Conservation (phyloP, 1,140 invertebrate species). For the Rhagoletis pomonella region DNA sequence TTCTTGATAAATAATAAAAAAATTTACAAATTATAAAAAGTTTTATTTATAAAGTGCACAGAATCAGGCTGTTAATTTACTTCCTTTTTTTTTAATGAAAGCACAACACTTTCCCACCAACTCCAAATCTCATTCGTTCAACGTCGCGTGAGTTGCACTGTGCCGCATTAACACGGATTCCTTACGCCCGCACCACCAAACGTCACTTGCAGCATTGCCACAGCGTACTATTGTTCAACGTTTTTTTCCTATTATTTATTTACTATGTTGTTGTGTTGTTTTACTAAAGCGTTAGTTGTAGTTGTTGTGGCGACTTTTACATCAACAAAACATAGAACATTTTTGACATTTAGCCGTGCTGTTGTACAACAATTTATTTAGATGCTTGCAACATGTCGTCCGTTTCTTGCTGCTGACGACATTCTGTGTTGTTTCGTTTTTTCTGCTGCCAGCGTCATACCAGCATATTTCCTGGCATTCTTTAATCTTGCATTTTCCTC, state of each 20-base stretch:
- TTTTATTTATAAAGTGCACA: no score
- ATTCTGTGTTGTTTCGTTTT: not conserved
- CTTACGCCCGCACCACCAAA: no score
- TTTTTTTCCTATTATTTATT: conserved; percentile 4
- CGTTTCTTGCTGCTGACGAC: not conserved
- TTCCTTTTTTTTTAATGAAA: no score
- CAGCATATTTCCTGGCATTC: conserved; percentile 8
- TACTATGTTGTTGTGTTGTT: not conserved
- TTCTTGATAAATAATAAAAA: no score
- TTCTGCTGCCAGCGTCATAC: not conserved
- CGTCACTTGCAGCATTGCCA: not conserved
- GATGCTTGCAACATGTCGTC: conserved; percentile 25
- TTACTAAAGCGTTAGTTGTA: not conserved
- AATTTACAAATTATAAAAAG: no score
- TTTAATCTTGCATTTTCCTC: not conserved
- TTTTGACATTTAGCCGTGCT: conserved; percentile 32
- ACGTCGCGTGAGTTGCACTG: no score
- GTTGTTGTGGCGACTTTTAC: not conserved
- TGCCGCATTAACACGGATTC: no score
- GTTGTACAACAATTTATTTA: conserved; percentile 29
- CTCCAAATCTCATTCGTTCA: no score
- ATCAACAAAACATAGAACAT: not conserved
- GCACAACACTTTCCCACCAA: no score
- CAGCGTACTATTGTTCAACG: not conserved
- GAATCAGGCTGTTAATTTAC: no score